Evolutionary conservation across 2,888 invertebrate species (phyloP), one percentile per base, ranked within the genome.

Genomic region (Achlya flavicornis): DNA sequence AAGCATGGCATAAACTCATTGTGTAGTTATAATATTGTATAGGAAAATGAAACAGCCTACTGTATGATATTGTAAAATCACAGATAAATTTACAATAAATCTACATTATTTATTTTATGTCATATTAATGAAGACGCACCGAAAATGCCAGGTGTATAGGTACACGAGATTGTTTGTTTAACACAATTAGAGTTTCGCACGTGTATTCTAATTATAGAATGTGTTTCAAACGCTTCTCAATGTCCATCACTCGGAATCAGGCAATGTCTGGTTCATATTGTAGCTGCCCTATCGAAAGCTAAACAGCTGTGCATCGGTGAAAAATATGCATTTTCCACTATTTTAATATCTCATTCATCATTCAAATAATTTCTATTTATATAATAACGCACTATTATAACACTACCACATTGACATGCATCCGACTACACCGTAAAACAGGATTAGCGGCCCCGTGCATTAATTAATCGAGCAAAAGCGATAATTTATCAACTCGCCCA

Each of bases 171-270:
- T 92, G 91, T 92, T 92, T 90, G 89, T 88, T 86, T 90, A 92
- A 91, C 91, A 91, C 90, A 89, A 89, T 90, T 90, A 90, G 84
- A 82, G 87, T 89, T 90, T 89, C 84, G 90, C 91, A 89, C 91
- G 90, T 87, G 90, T 85, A 72, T 69, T 80, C 92, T 91, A 91
- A 85, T 87, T 83, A 85, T 91, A 92, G 89, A 80, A 78, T 74
- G 80, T 80, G 80, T 81, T 77, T 74, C 72, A 74, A 79, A 79
- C 84, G 83, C 81, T 77, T 72, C 81, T 84, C 86, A 82, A 87
- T 91, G 92, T 92, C 92, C 85, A 89, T 92, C 92, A 92, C 85
- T 83, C 83, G 84, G 68, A 83, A 85, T 85, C 87, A 82, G 76
- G 79, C 80, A 82, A 84, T 78, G 87, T 90, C 90, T 89, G 90